phyloP scores from a whole-genome alignment of 2,888 invertebrate species.

The Leptinotarsa juncta region DNA sequence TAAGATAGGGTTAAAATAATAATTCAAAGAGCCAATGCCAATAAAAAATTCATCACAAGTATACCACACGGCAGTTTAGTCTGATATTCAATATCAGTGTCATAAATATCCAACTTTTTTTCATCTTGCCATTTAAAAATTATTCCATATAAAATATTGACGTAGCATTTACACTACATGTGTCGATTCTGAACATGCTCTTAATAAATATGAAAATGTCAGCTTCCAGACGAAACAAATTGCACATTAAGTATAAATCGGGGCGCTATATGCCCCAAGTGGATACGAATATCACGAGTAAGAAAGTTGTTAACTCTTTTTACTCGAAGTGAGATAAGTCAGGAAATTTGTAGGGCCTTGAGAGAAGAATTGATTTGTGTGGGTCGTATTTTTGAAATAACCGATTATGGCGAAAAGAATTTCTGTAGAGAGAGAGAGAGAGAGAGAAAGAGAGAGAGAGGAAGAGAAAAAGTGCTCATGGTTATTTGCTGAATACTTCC shows the following conservation, averaged over 20 bases:
- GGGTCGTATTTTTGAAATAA: too few species aligned
- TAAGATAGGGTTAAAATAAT: too few species aligned
- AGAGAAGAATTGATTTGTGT: conserved; percentile 6
- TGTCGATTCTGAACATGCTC: conserved; percentile 33
- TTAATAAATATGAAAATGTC: conserved; percentile 47
- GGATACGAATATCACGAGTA: conserved; percentile 27
- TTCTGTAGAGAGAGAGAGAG: too few species aligned
- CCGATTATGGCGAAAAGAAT: too few species aligned
- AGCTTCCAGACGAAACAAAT: conserved; percentile 47
- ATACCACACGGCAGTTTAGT: neutral
- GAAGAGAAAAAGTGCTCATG: too few species aligned
- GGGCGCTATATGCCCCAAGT: conserved; percentile 32
- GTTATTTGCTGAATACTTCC: too few species aligned
- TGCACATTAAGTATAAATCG: conserved; percentile 46
- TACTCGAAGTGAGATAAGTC: conserved; percentile 22
- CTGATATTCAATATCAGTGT: neutral
- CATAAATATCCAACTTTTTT: conserved; percentile 5
- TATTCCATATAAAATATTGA: conserved; percentile 30
- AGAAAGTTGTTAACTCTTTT: conserved; percentile 23
- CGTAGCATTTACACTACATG: conserved; percentile 38
- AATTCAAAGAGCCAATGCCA: too few species aligned
- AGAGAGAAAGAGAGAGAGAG: too few species aligned
- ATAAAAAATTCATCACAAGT: too few species aligned
- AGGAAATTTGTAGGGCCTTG: conserved; percentile 12
- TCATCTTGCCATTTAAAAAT: conserved; percentile 16